Base-by-base conservation (phyloP, 2,888 invertebrate species). In the Cylloceria caligata region DNA sequence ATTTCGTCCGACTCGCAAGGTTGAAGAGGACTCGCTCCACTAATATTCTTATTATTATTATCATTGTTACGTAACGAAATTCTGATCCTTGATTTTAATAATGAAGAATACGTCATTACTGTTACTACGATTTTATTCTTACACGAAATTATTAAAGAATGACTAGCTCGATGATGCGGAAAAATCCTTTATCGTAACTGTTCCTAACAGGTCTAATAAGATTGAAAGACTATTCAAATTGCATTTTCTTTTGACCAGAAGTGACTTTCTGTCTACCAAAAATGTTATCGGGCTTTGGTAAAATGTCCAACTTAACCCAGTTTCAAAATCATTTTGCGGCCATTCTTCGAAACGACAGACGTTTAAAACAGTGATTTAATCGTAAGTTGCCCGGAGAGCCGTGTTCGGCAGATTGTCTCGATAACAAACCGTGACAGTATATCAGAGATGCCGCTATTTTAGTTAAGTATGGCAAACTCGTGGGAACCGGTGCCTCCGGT, bases 331-430 rank as follows among this genome's bases (percentile, higher is more conserved):
- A 47, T 6, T 52, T 52, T 52, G 52, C 13, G 34, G n/a, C 16
- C 4, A 27, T 27, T 27, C 13, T 3, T 13, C 64, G 13, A 42
- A 64, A 64, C 13, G 24, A 4, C 6, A 24, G 19, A 34, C 9
- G 19, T 7, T 64, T 4, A 16, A 16, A 36, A 39, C 11, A 36
- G n/a, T 93, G 85, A 76, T 68, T 49, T 16, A 6, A 39, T n/a
- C 21, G 47, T 52, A 34, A 55, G 68, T n/a, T 52, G 65, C 78
- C 49, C 21, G 45, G 47, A 47, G 62, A 47, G 67, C 27, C 55
- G 13, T 39, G 52, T 24, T 42, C 67, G 72, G 62, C 42, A 62
- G 72, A 81, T 81, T 19, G 69, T 67, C 52, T 72, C 65, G 76
- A 75, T 80, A 71, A 71, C 21, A 72, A 71, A 52, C 49, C 55